Conservation (phyloP, 2,888 invertebrate genomes). For the Conchocele bisecta region DNA sequence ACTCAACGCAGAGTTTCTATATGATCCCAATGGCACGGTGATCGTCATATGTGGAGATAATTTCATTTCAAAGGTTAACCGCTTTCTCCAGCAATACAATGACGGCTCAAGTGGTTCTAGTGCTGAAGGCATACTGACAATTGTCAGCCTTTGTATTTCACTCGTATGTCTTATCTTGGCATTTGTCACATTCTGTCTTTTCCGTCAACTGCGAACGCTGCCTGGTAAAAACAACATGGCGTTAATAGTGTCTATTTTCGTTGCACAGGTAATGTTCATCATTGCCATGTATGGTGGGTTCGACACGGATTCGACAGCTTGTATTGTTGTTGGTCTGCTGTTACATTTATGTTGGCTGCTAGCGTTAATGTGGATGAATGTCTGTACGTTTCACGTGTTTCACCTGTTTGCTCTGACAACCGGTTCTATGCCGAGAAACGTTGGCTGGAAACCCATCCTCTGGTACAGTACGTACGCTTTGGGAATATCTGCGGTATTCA, state of each 20-base stretch:
- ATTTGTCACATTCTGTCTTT: slow-evolving; percentile 14
- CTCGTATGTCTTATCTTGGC: slow-evolving; percentile 30
- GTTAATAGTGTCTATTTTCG: slow-evolving; percentile 12
- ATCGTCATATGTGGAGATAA: too few species aligned
- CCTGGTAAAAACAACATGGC: slow-evolving; percentile 42
- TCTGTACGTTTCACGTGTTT: slow-evolving; percentile 44
- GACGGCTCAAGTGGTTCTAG: too few species aligned
- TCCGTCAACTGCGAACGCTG: slow-evolving; percentile 30
- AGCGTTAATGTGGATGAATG: slow-evolving; percentile 22
- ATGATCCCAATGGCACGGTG: too few species aligned
- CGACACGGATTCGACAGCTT: background rate
- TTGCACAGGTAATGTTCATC: slow-evolving; percentile 33
- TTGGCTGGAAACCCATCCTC: background rate
- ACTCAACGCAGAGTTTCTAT: too few species aligned
- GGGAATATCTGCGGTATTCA: slow-evolving; percentile 8
- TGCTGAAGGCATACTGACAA: too few species aligned
- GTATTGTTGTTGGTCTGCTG: slow-evolving; percentile 16
- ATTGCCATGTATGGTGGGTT: background rate
- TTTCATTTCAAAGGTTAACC: too few species aligned
- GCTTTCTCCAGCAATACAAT: too few species aligned
- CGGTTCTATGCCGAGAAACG: background rate
- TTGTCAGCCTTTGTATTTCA: too few species aligned
- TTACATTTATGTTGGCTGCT: slow-evolving; percentile 41
- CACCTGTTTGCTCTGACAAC: slow-evolving; percentile 31
- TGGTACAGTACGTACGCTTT: slow-evolving; percentile 19